Base-by-base conservation (phyloP, 2,797 vertebrate species). In the Vespertilio murinus region DNA sequence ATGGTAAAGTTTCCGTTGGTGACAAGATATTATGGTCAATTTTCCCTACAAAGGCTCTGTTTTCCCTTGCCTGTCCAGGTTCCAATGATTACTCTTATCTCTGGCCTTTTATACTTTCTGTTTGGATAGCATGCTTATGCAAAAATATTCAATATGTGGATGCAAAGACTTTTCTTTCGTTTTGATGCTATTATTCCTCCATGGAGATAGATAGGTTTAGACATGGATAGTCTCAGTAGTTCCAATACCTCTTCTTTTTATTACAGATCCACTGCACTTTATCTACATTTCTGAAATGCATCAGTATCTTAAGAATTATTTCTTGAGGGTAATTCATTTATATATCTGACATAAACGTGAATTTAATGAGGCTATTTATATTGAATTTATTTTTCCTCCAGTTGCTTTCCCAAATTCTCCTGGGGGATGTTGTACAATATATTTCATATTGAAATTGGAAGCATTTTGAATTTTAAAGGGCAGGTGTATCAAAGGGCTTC, bases 391-490 rank as follows among this genome's bases (percentile, higher is more conserved):
- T 47, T 84, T 85, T 54, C 38, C 16, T 59, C 9, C 8, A 94
- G 65, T 42, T 78, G 23, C 5, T 47, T 54, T 25, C 35, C 8
- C 6, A 73, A 73, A 74, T 81, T 70, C 38, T 69, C 30, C 23
- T 64, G 17, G 10, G 10, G 17, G 10, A 47, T 56, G 40, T 61
- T 42, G 23, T 18, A 86, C 7, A 52, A 92, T 67, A 38, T 38
- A 77, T 22, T 85, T 30, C 56, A 85, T 74, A 3, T 45, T 94
- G 70, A 88, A 59, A 59, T 65, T 23, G 33, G 30, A 92, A 81
- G 64, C 77, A 33, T 74, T 85, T 14, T 88, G 64, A 79, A 74
- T 42, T 78, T 94, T 86, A 56, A 94, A 93, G 90, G 64, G 74
- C 42, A 82, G 38, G 11, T 54, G 1, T 17, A 74, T 70, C 30